Evolutionary conservation across 1,140 invertebrate species (phyloP).

Genomic region (Sycophaga agraensis): DNA sequence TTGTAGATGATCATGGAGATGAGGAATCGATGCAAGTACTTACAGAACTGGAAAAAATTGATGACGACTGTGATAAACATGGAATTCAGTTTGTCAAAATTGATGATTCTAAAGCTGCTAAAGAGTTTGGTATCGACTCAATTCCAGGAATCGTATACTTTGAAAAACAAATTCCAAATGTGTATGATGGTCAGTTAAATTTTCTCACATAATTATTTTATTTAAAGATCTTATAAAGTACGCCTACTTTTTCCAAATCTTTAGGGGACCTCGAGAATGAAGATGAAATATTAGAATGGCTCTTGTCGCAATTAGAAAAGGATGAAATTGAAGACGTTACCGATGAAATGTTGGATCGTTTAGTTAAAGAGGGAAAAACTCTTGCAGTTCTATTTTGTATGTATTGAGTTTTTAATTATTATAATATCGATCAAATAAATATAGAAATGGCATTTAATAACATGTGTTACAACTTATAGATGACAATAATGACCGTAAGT

Average conservation of each 20-base stretch:
- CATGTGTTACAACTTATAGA: slow-evolving; percentile 60
- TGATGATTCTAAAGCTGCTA: slow-evolving; percentile 78
- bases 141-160: slow-evolving; percentile 88
- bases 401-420: too few relatives aligned
- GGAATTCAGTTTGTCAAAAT: slow-evolving; percentile 95
- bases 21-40: slow-evolving; percentile 82
- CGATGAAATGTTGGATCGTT: slow-evolving; percentile 88
- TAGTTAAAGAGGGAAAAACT: slow-evolving; percentile 85
- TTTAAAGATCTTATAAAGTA: too few relatives aligned
- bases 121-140: slow-evolving; percentile 83
- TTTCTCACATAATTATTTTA: too few relatives aligned
- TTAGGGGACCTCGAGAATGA: slow-evolving; percentile 86
- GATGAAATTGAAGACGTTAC: slow-evolving; percentile 96
- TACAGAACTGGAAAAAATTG: slow-evolving; percentile 86
- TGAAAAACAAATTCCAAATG: slow-evolving; percentile 88
- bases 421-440: too few relatives aligned
- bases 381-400: slow-evolving; percentile 92
- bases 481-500: slow-evolving; percentile 88
- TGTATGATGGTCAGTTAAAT: slow-evolving; percentile 77
- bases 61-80: slow-evolving; percentile 88
- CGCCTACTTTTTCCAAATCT: slow-evolving; percentile 18
- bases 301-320: slow-evolving; percentile 80
- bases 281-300: slow-evolving; percentile 87
- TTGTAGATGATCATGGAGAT: slow-evolving; percentile 78
- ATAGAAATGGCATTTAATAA: not conserved